Percentiles rank a stretch among this genome's conserved stretches.
phyloP scores from a whole-genome alignment of 2,113 vertebrate species.

The Crotophaga sulcirostris region DNA sequence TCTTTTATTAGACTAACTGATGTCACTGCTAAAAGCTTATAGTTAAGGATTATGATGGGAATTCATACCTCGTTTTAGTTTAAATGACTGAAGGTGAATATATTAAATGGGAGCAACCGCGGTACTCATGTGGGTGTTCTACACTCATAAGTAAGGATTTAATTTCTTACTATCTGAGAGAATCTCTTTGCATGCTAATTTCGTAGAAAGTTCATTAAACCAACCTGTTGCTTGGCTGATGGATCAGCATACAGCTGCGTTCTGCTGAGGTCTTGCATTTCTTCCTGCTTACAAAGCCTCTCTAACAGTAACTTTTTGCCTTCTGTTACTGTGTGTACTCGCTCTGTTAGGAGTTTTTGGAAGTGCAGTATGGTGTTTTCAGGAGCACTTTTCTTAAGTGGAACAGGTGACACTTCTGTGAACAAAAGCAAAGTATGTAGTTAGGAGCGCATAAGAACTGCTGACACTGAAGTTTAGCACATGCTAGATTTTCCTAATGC shows the following conservation, averaged over 20 bases:
- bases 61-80: background rate
- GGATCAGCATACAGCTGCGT: slow-evolving; percentile 36
- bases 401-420: slow-evolving; percentile 54
- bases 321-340: slow-evolving; percentile 61
- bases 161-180: background rate
- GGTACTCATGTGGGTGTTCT: background rate
- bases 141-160: background rate
- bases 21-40: background rate
- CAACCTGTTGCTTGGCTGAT: slow-evolving; percentile 67
- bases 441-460: background rate
- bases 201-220: slow-evolving; percentile 38
- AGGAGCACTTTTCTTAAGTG: slow-evolving; percentile 68
- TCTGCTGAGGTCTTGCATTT: slow-evolving; percentile 44
- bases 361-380: slow-evolving; percentile 50
- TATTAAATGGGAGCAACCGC: background rate
- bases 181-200: slow-evolving; percentile 32
- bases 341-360: slow-evolving; percentile 58
- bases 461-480: background rate
- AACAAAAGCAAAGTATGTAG: background rate
- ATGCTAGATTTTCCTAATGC: background rate
- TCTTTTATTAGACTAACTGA: background rate
- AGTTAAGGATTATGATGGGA: background rate
- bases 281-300: slow-evolving; percentile 67
- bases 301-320: slow-evolving; percentile 64
- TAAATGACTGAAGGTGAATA: background rate